These are phyloP conservation scores for Gymnocephalus cernua DNA, from an alignment of 2,113 vertebrate genomes.

Conservation along the genomic window DNA sequence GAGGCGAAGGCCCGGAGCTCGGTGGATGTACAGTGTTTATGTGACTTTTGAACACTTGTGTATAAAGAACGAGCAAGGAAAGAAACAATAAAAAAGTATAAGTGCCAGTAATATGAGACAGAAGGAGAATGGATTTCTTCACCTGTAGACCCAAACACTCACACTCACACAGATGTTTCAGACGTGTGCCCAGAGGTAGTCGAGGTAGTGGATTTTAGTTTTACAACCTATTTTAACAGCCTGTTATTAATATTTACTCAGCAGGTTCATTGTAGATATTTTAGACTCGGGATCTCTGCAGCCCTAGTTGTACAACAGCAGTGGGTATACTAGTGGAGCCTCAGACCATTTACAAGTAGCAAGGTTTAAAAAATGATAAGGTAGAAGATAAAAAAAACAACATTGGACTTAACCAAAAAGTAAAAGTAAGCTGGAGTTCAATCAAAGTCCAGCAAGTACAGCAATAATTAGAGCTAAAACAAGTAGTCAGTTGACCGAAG, in stretches of 20 bases:
- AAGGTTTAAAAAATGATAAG: not conserved
- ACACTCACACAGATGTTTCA: slow-evolving; percentile 11
- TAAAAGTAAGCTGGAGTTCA: too few relatives aligned
- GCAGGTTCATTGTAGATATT: not conserved
- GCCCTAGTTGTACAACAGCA: not conserved
- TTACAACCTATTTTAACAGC: slow-evolving; percentile 6
- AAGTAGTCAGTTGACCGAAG: too few relatives aligned
- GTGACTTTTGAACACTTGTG: not conserved
- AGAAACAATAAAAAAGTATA: not conserved
- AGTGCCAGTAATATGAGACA: too few relatives aligned
- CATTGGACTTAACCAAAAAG: too few relatives aligned
- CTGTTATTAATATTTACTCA: not conserved
- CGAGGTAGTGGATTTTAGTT: not conserved
- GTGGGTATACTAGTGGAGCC: not conserved
- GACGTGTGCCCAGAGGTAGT: not conserved
- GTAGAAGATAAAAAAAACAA: not conserved
- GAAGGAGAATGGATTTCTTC: slow-evolving; percentile 9
- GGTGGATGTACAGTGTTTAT: not conserved
- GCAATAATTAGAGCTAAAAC: too few relatives aligned
- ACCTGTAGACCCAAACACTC: not conserved
- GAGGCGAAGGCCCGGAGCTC: not conserved
- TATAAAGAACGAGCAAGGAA: not conserved
- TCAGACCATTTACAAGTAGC: not conserved
- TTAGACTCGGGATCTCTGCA: not conserved
- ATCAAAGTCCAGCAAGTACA: too few relatives aligned